Evolutionary conservation across 2,888 invertebrate genomes (phyloP).

Genomic region (Rhabditophanes sp.): DNA sequence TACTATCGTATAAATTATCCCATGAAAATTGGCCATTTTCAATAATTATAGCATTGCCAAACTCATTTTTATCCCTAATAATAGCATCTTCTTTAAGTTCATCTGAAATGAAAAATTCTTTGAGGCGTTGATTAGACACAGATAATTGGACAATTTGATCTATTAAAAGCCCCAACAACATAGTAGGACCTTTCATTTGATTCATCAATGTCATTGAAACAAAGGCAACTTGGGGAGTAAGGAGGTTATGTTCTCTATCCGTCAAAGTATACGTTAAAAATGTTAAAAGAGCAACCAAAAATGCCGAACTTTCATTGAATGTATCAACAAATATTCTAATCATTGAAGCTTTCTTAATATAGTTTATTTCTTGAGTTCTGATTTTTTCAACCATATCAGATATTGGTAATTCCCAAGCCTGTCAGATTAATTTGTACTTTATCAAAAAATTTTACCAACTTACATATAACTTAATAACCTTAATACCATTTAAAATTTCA

Average conservation of each 20-base stretch:
- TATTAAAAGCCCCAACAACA: constrained; percentile 57
- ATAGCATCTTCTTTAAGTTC: constrained; percentile 25
- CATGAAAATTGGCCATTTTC: constrained; percentile 53
- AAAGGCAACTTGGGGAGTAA: constrained; percentile 62
- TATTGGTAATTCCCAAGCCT: constrained; percentile 51
- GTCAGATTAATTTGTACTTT: constrained; percentile 26
- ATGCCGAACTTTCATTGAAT: constrained; percentile 7
- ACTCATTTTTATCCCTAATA: constrained; percentile 14
- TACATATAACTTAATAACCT: constrained; percentile 50
- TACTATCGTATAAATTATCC: constrained; percentile 13
- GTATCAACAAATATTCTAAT: constrained; percentile 54
- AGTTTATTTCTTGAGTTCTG: constrained; percentile 60
- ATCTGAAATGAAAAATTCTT: constrained; percentile 33
- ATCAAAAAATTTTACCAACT: constrained; percentile 13
- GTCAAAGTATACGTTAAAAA: constrained; percentile 64
- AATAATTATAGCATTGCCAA: constrained; percentile 65
- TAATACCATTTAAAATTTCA: constrained; percentile 77
- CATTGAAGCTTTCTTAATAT: constrained; percentile 72
- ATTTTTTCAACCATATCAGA: constrained; percentile 63
- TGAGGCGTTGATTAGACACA: constrained; percentile 36
- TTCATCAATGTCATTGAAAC: constrained; percentile 91
- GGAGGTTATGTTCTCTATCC: constrained; percentile 18
- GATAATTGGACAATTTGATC: constrained; percentile 28
- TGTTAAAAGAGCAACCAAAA: constrained; percentile 60
- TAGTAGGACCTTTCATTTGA: constrained; percentile 83